phyloP scores from a whole-genome alignment of 2,113 vertebrate genomes.

The Eidolon helvum region DNA sequence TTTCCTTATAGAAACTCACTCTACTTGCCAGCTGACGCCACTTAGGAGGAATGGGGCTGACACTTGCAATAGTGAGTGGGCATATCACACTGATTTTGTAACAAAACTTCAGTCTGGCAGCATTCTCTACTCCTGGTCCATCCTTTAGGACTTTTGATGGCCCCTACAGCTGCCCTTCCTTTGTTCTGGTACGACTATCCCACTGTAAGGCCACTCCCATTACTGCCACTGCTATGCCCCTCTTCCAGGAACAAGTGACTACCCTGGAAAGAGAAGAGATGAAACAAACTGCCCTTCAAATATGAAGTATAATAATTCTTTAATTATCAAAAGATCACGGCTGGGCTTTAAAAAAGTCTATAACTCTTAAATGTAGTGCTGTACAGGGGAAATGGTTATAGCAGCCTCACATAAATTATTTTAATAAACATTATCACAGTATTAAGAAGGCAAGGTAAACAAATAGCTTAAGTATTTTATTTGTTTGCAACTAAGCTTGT shows the following conservation, averaged over 20 bases:
- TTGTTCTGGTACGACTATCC: neutral
- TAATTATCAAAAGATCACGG: conserved; percentile 54
- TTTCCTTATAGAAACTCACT: neutral
- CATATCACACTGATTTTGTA: neutral
- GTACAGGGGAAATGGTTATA: conserved; percentile 39
- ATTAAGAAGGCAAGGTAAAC: conserved; percentile 79
- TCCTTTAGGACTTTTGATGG: neutral
- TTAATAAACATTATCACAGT: conserved; percentile 65
- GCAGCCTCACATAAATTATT: conserved; percentile 28
- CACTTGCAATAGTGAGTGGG: neutral
- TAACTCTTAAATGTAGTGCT: conserved; percentile 33
- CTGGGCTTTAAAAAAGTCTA: neutral
- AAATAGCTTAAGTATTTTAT: conserved; percentile 82
- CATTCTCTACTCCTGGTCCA: neutral
- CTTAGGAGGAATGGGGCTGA: neutral
- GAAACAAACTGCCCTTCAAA: conserved; percentile 45
- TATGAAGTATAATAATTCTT: conserved; percentile 50
- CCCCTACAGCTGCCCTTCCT: neutral
- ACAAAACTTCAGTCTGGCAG: neutral
- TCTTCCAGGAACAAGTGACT: conserved; percentile 48
- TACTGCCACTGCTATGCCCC: neutral
- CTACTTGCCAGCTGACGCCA: neutral
- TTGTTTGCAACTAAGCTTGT: conserved; percentile 81
- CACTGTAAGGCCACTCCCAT: neutral
- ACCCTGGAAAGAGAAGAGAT: conserved; percentile 22